Percentiles rank a stretch among this genome's conserved stretches.
Conservation (phyloP, 1,140 invertebrate genomes). For the Drosophila busckii region DNA sequence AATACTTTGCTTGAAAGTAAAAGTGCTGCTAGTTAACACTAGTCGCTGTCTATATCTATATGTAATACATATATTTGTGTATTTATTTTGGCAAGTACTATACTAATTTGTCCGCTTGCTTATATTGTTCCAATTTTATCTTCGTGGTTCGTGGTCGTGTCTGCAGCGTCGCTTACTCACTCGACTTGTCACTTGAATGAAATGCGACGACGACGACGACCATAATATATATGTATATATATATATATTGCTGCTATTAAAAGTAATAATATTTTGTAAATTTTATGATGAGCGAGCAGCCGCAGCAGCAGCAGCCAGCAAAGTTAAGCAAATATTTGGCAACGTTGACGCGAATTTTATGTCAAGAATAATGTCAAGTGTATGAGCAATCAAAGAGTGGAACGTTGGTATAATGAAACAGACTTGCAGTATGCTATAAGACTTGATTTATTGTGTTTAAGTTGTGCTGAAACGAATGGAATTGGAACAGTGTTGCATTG, state of each 20-base stretch:
- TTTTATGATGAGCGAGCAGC: slow-evolving; percentile 38
- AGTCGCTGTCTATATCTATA: not conserved
- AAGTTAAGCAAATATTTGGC: slow-evolving; percentile 6
- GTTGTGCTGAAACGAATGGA: slow-evolving; percentile 11
- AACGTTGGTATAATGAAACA: no score
- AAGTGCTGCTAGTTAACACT: slow-evolving; percentile 29
- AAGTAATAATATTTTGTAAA: slow-evolving; percentile 63
- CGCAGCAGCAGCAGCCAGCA: not conserved
- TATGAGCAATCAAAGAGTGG: no score
- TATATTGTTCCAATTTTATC: slow-evolving; percentile 72
- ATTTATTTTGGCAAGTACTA: no score
- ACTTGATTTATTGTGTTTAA: no score
- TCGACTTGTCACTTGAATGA: slow-evolving; percentile 21
- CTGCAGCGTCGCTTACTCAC: slow-evolving; percentile 18
- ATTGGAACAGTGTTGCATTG: not conserved
- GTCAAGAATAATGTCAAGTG: not conserved
- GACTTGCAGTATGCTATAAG: no score
- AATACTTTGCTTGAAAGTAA: no score
- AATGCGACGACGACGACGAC: slow-evolving; percentile 17
- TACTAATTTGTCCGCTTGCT: slow-evolving; percentile 47
- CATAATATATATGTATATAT: slow-evolving; percentile 26
- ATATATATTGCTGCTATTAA: slow-evolving; percentile 53
- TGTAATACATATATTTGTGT: not conserved
- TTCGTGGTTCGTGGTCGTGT: slow-evolving; percentile 7
- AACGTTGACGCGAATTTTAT: slow-evolving; percentile 4